phyloP scores from a whole-genome alignment of 2,113 vertebrate species.

The Solea senegalensis region DNA sequence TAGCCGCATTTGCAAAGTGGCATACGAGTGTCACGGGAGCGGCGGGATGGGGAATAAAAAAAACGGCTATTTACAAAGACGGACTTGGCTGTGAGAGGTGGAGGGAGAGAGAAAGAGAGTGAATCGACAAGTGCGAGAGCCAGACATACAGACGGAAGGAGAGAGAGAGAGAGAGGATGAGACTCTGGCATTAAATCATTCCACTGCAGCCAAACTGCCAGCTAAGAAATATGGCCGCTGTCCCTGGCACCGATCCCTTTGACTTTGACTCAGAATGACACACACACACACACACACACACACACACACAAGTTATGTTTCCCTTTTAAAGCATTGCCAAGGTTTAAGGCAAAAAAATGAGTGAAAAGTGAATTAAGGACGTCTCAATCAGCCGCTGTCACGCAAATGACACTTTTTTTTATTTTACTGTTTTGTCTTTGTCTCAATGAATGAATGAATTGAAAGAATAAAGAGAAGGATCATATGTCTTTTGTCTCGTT shows the following conservation, averaged over 20 bases:
- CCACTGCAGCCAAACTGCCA: constrained; percentile 40
- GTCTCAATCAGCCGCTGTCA: background rate
- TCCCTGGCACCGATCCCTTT: constrained; percentile 29
- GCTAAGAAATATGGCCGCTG: constrained; percentile 46
- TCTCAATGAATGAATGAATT: background rate
- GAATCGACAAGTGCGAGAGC: background rate
- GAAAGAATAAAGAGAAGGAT: background rate
- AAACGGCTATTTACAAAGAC: constrained; percentile 24
- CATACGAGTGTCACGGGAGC: background rate
- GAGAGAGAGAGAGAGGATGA: background rate
- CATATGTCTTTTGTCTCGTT: too few relatives aligned
- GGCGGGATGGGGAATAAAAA: background rate
- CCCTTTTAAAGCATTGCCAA: background rate
- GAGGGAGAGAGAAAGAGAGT: background rate
- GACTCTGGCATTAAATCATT: constrained; percentile 42
- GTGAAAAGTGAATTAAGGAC: background rate
- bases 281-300: background rate
- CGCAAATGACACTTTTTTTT: background rate
- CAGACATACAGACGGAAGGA: background rate
- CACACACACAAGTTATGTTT: constrained; percentile 15
- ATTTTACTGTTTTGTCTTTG: background rate
- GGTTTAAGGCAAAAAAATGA: background rate
- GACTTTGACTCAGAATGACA: constrained; percentile 54
- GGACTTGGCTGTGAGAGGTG: constrained; percentile 10
- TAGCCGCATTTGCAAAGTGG: constrained; percentile 12